Evolutionary conservation across 1,140 invertebrate genomes (phyloP).

Genomic region (Trigoniulus corallinus): DNA sequence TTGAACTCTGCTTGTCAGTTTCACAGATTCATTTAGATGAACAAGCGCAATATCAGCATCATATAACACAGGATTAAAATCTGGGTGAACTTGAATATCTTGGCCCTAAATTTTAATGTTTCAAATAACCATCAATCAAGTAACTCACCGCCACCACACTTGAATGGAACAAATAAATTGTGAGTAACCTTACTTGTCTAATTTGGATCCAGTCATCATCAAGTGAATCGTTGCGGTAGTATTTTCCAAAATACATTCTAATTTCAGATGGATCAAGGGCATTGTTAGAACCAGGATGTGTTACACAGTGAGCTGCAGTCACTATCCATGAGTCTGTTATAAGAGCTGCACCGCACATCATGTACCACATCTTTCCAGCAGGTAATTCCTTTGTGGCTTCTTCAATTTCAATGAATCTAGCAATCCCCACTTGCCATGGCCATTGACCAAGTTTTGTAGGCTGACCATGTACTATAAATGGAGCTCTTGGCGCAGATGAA

Average conservation of each 20-base stretch:
- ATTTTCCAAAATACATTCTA: conserved; percentile 9
- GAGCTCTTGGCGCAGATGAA: conserved; percentile 8
- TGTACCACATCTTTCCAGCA: neutral
- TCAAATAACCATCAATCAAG: no score
- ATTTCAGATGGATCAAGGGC: conserved; percentile 1
- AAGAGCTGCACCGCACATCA: conserved; percentile 11
- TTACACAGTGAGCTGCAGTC: conserved; percentile 15
- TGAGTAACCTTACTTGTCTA: no score
- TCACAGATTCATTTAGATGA: conserved; percentile 4
- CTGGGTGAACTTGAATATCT: conserved; percentile 1
- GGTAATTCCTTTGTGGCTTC: neutral
- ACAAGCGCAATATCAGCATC: conserved; percentile 2
- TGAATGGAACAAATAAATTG: no score
- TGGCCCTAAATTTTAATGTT: neutral
- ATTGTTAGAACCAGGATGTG: neutral
- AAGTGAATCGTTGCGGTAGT: conserved; percentile 9
- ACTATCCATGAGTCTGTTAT: conserved; percentile 12
- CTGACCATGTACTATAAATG: conserved; percentile 11
- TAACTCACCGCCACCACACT: no score
- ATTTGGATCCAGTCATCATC: conserved; percentile 12
- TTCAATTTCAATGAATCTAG: neutral
- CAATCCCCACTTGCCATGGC: conserved; percentile 13
- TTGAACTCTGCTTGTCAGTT: conserved; percentile 5
- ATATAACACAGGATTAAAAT: neutral
- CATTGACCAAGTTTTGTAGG: conserved; percentile 10